Percentiles rank a stretch among this genome's conserved stretches.
Evolutionary conservation across 2,113 vertebrate genomes (phyloP).

Genomic region (Saccopteryx bilineata): DNA sequence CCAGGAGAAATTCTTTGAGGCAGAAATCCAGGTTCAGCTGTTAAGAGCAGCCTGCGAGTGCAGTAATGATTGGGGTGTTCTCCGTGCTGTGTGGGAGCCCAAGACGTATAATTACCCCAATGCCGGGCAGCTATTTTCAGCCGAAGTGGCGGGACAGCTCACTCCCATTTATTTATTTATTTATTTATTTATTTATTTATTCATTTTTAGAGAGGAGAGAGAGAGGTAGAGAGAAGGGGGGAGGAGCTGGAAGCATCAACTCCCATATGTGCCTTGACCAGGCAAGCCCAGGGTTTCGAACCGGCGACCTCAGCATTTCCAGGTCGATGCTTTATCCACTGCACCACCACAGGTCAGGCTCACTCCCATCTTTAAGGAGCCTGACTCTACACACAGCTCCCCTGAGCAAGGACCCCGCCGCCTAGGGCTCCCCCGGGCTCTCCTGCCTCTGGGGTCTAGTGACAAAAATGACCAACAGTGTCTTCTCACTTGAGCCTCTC

Average conservation of each 20-base stretch:
- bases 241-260: too few relatives aligned
- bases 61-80: slow-evolving; percentile 72
- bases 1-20: slow-evolving; percentile 43
- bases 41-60: slow-evolving; percentile 17
- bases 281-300: too few relatives aligned
- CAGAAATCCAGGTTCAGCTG: slow-evolving; percentile 39
- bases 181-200: too few relatives aligned
- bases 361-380: slow-evolving; percentile 44
- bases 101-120: slow-evolving; percentile 67
- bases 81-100: background rate
- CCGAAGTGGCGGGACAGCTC: slow-evolving; percentile 57
- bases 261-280: too few relatives aligned
- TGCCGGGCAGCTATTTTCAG: slow-evolving; percentile 77
- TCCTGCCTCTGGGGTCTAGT: background rate
- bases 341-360: too few relatives aligned
- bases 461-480: background rate
- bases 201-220: too few relatives aligned
- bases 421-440: background rate
- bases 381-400: slow-evolving; percentile 10
- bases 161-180: too few relatives aligned
- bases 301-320: too few relatives aligned
- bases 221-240: too few relatives aligned
- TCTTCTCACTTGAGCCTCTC: background rate
- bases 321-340: too few relatives aligned
- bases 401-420: background rate